Evolutionary conservation across 2,888 invertebrate genomes (phyloP).

Genomic region (Brenthis hecate): DNA sequence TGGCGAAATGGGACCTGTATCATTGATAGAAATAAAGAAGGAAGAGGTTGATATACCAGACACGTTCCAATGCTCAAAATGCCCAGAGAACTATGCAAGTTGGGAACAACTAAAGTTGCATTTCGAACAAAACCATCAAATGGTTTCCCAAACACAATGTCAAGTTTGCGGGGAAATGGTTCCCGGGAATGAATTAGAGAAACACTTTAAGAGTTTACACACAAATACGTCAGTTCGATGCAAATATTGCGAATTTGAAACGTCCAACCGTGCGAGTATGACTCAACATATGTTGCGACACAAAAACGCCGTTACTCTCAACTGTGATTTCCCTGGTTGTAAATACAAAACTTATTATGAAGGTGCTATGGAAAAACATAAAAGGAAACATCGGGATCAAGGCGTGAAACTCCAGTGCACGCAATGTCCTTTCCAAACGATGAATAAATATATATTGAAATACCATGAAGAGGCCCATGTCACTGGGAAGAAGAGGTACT

Average conservation of each 20-base stretch:
- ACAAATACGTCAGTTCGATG: slow-evolving; percentile 55
- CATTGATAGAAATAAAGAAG: slow-evolving; percentile 52
- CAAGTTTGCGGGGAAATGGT: slow-evolving; percentile 69
- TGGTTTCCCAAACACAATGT: slow-evolving; percentile 61
- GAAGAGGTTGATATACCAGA: slow-evolving; percentile 59
- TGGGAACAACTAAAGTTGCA: slow-evolving; percentile 65
- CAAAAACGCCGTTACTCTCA: slow-evolving; percentile 64
- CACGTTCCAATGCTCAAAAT: slow-evolving; percentile 67
- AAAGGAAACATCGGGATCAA: slow-evolving; percentile 59
- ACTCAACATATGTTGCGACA: slow-evolving; percentile 72
- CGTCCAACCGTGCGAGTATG: slow-evolving; percentile 60
- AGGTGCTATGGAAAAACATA: slow-evolving; percentile 70
- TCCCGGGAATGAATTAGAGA: slow-evolving; percentile 56
- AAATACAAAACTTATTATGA: slow-evolving; percentile 69
- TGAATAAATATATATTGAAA: slow-evolving; percentile 73
- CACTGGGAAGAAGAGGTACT: slow-evolving; percentile 68
- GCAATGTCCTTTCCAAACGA: slow-evolving; percentile 70
- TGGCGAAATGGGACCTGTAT: slow-evolving; percentile 36
- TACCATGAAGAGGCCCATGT: slow-evolving; percentile 73
- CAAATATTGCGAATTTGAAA: slow-evolving; percentile 68
- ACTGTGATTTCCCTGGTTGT: slow-evolving; percentile 63
- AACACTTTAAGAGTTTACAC: slow-evolving; percentile 63
- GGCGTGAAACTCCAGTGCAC: slow-evolving; percentile 70
- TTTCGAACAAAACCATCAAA: slow-evolving; percentile 62
- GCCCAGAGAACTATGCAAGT: slow-evolving; percentile 54